Evolutionary conservation across 2,888 invertebrate species (phyloP).

Genomic region (Eupithecia subumbrata): DNA sequence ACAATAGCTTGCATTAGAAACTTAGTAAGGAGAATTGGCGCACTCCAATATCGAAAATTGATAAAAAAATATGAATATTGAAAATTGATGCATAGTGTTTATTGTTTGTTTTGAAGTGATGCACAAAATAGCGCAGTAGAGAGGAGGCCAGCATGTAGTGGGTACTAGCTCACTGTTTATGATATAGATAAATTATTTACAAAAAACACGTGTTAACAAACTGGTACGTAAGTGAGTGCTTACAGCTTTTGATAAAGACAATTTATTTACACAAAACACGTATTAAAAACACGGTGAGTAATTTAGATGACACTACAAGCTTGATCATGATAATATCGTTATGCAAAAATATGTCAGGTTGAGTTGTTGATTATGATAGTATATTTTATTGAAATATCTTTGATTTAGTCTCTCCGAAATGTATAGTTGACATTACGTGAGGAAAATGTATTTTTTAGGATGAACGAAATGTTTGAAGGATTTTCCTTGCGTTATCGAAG

Average conservation of each 20-base stretch:
- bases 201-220: too few species aligned
- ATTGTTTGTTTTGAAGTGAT: not conserved
- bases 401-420: not conserved
- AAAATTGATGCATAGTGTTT: not conserved
- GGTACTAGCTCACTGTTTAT: not conserved
- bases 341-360: not conserved
- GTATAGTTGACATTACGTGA: not conserved
- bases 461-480: not conserved
- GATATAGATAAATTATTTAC: not conserved
- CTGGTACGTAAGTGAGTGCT: too few species aligned
- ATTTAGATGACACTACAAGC: too few species aligned
- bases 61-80: too few species aligned
- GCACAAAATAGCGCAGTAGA: not conserved
- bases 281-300: too few species aligned
- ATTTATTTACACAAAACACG: too few species aligned
- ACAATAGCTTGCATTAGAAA: slow-evolving; percentile 34
- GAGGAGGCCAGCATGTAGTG: not conserved
- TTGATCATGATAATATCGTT: not conserved
- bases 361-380: not conserved
- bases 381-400: too few species aligned
- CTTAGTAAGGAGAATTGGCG: not conserved
- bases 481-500: not conserved
- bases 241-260: too few species aligned
- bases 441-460: not conserved
- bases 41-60: not conserved